These are phyloP conservation scores for Drosophila orosa DNA, from an alignment of 1,140 invertebrate genomes.

Conservation along the genomic window DNA sequence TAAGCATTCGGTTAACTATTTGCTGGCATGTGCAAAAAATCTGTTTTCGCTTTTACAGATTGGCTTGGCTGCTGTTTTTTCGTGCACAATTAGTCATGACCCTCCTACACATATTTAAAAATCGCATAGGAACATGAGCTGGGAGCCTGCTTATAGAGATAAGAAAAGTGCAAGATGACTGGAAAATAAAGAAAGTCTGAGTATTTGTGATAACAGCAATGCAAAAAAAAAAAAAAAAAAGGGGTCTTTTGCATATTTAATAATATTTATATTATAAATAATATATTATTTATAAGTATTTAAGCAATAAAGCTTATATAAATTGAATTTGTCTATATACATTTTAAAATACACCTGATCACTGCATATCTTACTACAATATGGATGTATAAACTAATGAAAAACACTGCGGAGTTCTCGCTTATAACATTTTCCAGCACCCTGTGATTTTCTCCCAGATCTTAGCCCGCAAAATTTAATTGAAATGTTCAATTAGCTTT, in stretches of 20 bases:
- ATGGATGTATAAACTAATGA: not conserved
- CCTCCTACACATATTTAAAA: constrained; percentile 18
- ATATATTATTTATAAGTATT: not conserved
- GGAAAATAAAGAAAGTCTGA: constrained; percentile 2
- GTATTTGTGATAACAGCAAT: constrained; percentile 11
- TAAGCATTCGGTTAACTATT: constrained; percentile 42
- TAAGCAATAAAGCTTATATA: not conserved
- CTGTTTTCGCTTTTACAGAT: constrained; percentile 31
- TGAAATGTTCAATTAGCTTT: constrained; percentile 67
- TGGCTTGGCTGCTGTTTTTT: constrained; percentile 26
- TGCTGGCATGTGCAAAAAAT: constrained; percentile 50
- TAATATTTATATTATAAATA: not conserved
- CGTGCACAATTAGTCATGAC: constrained; percentile 29
- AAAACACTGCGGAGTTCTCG: no score
- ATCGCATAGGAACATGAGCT: constrained; percentile 12
- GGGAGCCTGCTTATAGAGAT: constrained; percentile 12
- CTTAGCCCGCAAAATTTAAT: constrained; percentile 40
- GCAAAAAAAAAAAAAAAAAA: constrained; percentile 4
- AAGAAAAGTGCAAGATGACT: constrained; percentile 28
- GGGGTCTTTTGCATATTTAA: not conserved
- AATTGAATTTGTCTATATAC: not conserved
- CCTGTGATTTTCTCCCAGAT: not conserved
- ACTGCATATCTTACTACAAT: not conserved
- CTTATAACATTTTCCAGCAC: not conserved
- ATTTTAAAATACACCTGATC: not conserved